Evolutionary conservation across 2,797 vertebrate species (phyloP), one percentile per base, ranked within the genome.

Genomic region (Dendrocincla tyrannina): DNA sequence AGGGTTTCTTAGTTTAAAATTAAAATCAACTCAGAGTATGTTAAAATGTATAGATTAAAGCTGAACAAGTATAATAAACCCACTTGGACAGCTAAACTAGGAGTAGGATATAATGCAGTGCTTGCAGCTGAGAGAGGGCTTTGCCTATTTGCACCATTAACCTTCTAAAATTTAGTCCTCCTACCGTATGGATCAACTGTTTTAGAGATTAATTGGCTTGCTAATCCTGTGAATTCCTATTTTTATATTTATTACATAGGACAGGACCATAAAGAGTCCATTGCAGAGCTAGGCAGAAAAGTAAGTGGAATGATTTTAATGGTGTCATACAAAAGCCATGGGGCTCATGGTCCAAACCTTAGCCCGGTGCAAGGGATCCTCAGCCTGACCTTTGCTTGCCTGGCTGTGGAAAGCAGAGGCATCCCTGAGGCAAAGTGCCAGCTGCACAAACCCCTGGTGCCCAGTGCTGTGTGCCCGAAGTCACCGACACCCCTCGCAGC

Each of bases 1-100:
- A 79, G 62, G 18, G 69, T 92, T 96, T 91, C 88, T 95, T 92
- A 78, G 75, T 91, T 97, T 94, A 91, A 97, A 93, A 91, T 95
- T 85, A 94, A 91, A 96, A 97, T 42, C 89, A 42, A 24, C 62
- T 86, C 86, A 81, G 64, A 91, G 35, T 72, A 78, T 82, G 33
- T 69, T 93, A 94, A 96, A 96, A 74, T 66, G 73, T 91, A 95
- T 77, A 93, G 89, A 94, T 89, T 89, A 96, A 95, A 96, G 88
- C 88, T 70, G 39, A 96, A 47, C 82, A 92, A 97, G 93, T 70
- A 82, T 85, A 95, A 88, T 93, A 91, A 95, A 95, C 70, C 49
- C 72, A 63, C 68, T 75, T 49, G 80, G 68, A 41, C 37, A 66
- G 75, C 85, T 92, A 79, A 94, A 72, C 85, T 64, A 46, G 28